phyloP scores from a whole-genome alignment of 30 jellyfish, hydroid and myxozoan genomes.

The Hydractinia echinata region DNA sequence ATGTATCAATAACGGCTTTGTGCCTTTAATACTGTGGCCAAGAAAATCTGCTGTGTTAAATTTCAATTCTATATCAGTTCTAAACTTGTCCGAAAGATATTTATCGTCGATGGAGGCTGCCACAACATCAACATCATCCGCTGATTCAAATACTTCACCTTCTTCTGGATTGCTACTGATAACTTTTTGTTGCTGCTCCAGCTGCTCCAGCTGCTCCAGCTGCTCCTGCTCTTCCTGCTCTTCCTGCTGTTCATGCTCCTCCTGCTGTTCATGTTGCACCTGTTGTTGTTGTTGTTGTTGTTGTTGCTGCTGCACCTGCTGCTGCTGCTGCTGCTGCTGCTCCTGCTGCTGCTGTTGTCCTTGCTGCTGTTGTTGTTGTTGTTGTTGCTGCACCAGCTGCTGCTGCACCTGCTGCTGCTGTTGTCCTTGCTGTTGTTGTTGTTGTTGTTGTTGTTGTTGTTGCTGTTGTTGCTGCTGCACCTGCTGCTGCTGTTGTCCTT shows the following conservation, averaged over 20 bases:
- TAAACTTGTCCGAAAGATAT: too few relatives aligned
- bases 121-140: too few relatives aligned
- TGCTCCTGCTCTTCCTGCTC: slow-evolving; percentile 4
- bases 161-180: too few relatives aligned
- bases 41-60: too few relatives aligned
- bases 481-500: slow-evolving; percentile 15
- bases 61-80: too few relatives aligned
- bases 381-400: slow-evolving; percentile 10
- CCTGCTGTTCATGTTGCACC: slow-evolving; percentile 1
- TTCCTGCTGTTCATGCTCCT: slow-evolving; percentile 2
- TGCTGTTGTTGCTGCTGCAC: slow-evolving; percentile 12
- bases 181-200: too few relatives aligned
- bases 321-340: slow-evolving; percentile 19
- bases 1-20: too few relatives aligned
- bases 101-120: too few relatives aligned
- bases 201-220: slow-evolving; percentile 4
- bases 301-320: slow-evolving; percentile 12
- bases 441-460: slow-evolving; percentile 16
- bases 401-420: slow-evolving; percentile 13
- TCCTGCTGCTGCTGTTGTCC: too few relatives aligned
- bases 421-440: slow-evolving; percentile 10
- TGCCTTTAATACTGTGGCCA: too few relatives aligned
- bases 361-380: slow-evolving; percentile 15
- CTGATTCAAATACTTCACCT: too few relatives aligned
- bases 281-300: slow-evolving; percentile 15